These are phyloP conservation scores for Prietella phreatophila DNA, from an alignment of 2,113 vertebrate species.

Conservation along the genomic window DNA sequence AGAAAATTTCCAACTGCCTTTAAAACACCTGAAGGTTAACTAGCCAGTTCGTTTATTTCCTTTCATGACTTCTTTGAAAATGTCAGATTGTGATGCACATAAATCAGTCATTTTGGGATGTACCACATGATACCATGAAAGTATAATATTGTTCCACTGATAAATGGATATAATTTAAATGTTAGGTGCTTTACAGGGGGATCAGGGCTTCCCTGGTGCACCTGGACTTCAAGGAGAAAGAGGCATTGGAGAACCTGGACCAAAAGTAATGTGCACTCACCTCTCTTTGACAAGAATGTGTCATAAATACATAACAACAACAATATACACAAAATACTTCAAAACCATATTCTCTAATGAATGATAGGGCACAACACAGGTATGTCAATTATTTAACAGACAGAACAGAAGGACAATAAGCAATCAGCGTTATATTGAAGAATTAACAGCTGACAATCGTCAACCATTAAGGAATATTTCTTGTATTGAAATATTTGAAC, in stretches of 20 bases:
- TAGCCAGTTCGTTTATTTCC: neutral
- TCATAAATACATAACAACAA: neutral
- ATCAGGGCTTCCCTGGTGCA: slow-evolving; percentile 73
- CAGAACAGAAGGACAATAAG: neutral
- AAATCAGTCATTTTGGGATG: neutral
- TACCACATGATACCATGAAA: neutral
- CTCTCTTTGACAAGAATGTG: neutral
- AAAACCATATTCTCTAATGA: neutral
- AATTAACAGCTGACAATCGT: neutral
- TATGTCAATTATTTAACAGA: neutral
- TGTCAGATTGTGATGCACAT: neutral
- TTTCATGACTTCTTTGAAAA: neutral
- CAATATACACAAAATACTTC: neutral
- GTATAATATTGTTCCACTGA: neutral
- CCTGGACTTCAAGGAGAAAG: slow-evolving; percentile 66
- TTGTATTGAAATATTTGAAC: neutral
- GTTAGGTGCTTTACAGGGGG: slow-evolving; percentile 62
- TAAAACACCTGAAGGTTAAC: neutral
- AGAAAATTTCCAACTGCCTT: neutral
- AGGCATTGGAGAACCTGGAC: slow-evolving; percentile 68
- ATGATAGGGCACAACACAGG: neutral
- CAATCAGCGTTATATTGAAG: neutral
- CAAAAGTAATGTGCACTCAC: slow-evolving; percentile 62
- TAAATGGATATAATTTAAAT: neutral
- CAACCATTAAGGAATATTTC: neutral